Evolutionary conservation across 1,140 invertebrate genomes (phyloP).

Genomic region (Lethocerus indicus): DNA sequence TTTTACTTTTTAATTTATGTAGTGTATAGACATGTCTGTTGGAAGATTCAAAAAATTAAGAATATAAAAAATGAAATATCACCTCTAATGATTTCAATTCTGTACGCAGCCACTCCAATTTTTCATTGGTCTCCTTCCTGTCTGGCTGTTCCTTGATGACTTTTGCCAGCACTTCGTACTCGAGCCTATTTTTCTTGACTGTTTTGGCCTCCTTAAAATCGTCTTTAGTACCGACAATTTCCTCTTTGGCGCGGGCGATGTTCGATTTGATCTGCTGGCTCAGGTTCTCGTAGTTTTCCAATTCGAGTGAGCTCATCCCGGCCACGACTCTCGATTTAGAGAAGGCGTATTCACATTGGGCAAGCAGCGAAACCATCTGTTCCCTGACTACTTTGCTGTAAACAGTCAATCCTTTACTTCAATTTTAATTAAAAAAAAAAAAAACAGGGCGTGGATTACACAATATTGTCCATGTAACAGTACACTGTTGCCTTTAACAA

Average conservation of each 20-base stretch:
- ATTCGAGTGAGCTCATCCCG: constrained; percentile 66
- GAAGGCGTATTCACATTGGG: constrained; percentile 76
- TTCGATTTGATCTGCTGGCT: constrained; percentile 56
- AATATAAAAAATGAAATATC: constrained; percentile 14
- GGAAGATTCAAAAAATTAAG: too few species aligned
- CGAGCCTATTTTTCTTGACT: constrained; percentile 73
- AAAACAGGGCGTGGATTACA: too few species aligned
- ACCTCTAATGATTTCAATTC: constrained; percentile 49
- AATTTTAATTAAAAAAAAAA: too few species aligned
- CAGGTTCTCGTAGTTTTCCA: constrained; percentile 66
- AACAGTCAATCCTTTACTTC: too few species aligned
- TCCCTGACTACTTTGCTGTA: constrained; percentile 35
- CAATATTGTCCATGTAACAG: too few species aligned
- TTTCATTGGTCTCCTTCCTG: constrained; percentile 60
- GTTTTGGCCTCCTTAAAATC: constrained; percentile 64
- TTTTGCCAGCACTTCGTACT: constrained; percentile 83
- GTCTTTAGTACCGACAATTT: constrained; percentile 46
- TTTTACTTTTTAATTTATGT: too few species aligned
- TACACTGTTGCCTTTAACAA: too few species aligned
- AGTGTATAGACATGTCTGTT: too few species aligned
- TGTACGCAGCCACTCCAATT: constrained; percentile 51
- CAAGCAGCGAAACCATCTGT: constrained; percentile 60
- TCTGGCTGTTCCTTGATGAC: constrained; percentile 81
- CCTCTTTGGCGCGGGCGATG: constrained; percentile 53
- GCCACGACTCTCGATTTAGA: constrained; percentile 64